phyloP scores from a whole-genome alignment of 2,888 invertebrate genomes.

The Andricus curvator region DNA sequence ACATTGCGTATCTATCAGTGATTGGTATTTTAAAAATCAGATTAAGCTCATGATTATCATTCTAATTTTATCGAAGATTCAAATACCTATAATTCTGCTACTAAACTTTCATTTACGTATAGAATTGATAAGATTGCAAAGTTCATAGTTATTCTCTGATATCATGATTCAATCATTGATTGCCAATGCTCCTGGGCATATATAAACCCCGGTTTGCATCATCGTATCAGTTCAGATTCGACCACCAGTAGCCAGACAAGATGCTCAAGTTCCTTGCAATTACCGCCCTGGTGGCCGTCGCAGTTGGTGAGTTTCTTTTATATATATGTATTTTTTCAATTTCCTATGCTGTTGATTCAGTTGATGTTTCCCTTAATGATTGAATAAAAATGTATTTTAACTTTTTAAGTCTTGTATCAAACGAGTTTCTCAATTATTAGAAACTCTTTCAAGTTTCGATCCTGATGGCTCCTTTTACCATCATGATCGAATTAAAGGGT shows the following conservation, averaged over 20 bases:
- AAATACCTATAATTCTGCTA: not conserved
- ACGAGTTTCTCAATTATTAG: too few relatives aligned
- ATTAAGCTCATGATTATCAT: not conserved
- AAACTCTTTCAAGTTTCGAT: too few relatives aligned
- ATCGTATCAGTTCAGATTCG: not conserved
- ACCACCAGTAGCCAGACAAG: not conserved
- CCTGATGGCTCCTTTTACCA: too few relatives aligned
- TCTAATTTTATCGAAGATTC: not conserved
- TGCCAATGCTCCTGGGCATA: not conserved
- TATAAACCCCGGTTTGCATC: not conserved
- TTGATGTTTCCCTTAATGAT: too few relatives aligned
- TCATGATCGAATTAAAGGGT: too few relatives aligned
- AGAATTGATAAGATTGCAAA: not conserved
- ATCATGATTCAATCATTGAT: slow-evolving; percentile 22
- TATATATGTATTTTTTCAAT: not conserved
- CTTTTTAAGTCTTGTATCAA: too few relatives aligned
- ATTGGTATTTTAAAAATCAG: not conserved
- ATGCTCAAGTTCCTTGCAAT: not conserved
- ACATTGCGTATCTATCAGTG: not conserved
- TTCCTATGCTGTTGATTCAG: too few relatives aligned
- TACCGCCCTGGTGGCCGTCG: not conserved
- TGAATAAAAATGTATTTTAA: too few relatives aligned
- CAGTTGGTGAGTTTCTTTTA: not conserved
- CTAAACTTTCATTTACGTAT: not conserved
- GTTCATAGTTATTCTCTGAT: slow-evolving; percentile 12